A percentile compares a stretch with the other conserved stretches of the same genome.
Evolutionary conservation across 2,888 invertebrate genomes (phyloP).

Genomic region (Agrotis puta): DNA sequence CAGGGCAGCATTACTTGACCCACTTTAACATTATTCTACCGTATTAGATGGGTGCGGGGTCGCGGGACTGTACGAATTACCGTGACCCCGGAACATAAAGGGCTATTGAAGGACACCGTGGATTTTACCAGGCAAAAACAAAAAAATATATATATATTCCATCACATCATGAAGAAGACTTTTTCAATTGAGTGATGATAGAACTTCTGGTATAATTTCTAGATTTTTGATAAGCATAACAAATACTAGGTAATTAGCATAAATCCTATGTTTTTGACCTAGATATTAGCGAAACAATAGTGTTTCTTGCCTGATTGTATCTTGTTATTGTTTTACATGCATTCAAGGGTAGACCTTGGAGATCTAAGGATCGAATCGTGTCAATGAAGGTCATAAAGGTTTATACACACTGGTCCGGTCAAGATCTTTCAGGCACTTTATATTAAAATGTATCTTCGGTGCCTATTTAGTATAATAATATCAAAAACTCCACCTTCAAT

Average conservation of each 20-base stretch:
- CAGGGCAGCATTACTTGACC: too few species aligned
- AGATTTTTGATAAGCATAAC: constrained; percentile 48
- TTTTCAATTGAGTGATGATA: constrained; percentile 10
- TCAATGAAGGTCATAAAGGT: constrained; percentile 4
- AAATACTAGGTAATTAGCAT: constrained; percentile 41
- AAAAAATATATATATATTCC: too few species aligned
- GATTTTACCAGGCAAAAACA: too few species aligned
- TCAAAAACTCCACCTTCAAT: not conserved
- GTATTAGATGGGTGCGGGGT: too few species aligned
- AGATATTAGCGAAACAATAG: constrained; percentile 41
- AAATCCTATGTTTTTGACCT: constrained; percentile 53
- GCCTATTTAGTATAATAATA: not conserved
- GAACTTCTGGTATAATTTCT: not conserved
- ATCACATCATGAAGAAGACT: not conserved
- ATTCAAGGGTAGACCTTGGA: constrained; percentile 34
- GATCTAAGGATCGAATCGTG: constrained; percentile 5
- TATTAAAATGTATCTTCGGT: not conserved
- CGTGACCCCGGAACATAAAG: too few species aligned
- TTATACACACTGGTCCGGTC: not conserved
- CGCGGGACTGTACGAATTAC: too few species aligned
- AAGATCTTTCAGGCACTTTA: not conserved
- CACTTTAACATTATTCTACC: too few species aligned
- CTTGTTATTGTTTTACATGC: constrained; percentile 33
- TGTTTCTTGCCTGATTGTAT: constrained; percentile 39
- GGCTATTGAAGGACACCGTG: too few species aligned